Conservation (phyloP, 1,140 invertebrate genomes). For the Hypothenemus hampei region DNA sequence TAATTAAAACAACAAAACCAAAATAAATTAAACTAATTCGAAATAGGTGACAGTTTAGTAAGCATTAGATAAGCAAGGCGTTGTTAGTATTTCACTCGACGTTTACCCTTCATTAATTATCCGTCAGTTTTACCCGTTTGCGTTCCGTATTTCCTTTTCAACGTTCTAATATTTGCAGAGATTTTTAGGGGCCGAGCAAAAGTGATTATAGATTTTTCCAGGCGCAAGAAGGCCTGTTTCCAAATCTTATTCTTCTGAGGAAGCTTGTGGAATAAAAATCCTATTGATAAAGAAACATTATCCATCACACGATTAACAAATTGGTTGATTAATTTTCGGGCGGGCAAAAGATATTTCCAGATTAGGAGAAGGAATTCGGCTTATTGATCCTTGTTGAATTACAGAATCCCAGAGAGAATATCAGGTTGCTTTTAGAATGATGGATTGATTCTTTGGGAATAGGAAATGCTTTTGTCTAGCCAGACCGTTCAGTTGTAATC, state of each 20-base stretch:
- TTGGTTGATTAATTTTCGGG: constrained; percentile 11
- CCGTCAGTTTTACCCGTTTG: constrained; percentile 10
- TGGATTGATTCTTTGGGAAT: constrained; percentile 23
- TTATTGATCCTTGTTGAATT: constrained; percentile 21
- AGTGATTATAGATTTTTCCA: too few relatives aligned
- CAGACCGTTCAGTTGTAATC: constrained; percentile 7
- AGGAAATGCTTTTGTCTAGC: constrained; percentile 21
- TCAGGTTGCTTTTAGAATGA: constrained; percentile 25
- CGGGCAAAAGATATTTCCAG: constrained; percentile 12
- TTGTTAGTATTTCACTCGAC: constrained; percentile 13
- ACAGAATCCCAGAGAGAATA: constrained; percentile 20
- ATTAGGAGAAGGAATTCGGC: constrained; percentile 13
- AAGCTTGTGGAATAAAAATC: constrained; percentile 5
- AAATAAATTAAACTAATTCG: constrained; percentile 11
- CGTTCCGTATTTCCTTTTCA: not conserved
- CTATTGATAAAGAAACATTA: constrained; percentile 10
- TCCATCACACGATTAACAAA: constrained; percentile 15
- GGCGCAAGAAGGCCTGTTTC: not conserved
- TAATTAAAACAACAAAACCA: too few relatives aligned
- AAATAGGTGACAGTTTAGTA: constrained; percentile 4
- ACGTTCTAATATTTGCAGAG: not conserved
- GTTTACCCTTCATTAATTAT: constrained; percentile 16
- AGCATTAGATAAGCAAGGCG: constrained; percentile 14
- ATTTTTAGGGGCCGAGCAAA: too few relatives aligned
- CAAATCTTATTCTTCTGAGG: too few relatives aligned